These are phyloP conservation scores for Akabosia matsudoensis DNA, from an alignment of 1,140 invertebrate genomes.

Conservation along the genomic window DNA sequence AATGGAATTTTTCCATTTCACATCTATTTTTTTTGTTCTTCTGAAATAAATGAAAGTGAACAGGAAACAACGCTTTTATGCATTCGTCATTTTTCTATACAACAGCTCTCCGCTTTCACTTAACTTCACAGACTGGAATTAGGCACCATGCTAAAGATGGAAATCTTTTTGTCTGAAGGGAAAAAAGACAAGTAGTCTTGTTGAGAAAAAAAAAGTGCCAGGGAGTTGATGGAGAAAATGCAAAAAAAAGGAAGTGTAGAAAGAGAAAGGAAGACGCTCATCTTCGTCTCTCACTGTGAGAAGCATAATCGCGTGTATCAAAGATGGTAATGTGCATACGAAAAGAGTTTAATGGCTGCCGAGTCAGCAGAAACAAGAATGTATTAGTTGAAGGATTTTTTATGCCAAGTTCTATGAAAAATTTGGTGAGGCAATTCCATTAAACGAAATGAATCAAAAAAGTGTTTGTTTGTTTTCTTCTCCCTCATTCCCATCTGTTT, in stretches of 20 bases:
- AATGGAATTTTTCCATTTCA: constrained; percentile 8
- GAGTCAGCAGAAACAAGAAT: not conserved
- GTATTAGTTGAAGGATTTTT: not conserved
- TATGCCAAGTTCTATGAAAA: not conserved
- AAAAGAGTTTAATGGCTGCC: too few species aligned
- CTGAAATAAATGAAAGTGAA: not conserved
- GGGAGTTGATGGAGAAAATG: not conserved
- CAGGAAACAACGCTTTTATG: constrained; percentile 9
- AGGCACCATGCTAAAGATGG: not conserved
- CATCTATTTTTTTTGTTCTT: not conserved
- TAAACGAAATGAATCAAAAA: constrained; percentile 22
- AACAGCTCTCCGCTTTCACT: not conserved
- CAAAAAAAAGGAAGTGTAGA: constrained; percentile 7
- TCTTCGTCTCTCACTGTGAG: too few species aligned
- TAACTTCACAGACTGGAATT: not conserved
- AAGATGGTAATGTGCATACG: not conserved
- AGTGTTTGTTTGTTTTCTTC: not conserved
- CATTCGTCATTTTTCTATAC: constrained; percentile 19
- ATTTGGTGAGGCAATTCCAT: constrained; percentile 11
- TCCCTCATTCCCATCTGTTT: not conserved
- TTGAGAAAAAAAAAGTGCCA: not conserved
- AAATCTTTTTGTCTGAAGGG: constrained; percentile 1
- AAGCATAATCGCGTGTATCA: too few species aligned
- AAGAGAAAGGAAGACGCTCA: not conserved
- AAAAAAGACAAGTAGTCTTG: not conserved